Evolutionary conservation across 1,140 invertebrate species (phyloP).

Genomic region (Agrilus planipennis): DNA sequence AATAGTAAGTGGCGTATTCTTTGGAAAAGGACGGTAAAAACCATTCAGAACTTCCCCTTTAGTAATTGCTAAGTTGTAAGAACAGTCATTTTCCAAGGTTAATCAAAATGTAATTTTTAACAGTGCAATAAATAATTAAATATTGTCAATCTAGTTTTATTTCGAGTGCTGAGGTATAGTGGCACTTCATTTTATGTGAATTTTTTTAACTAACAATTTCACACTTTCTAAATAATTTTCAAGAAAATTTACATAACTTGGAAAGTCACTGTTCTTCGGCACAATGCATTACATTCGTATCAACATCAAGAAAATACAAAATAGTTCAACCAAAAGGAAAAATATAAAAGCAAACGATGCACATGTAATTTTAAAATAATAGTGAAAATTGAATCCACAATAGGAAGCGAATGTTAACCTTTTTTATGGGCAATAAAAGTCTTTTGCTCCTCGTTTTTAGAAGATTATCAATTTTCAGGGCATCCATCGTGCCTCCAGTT

Average conservation of each 20-base stretch:
- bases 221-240: background rate
- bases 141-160: slow-evolving; percentile 26
- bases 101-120: slow-evolving; percentile 21
- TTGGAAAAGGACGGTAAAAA: slow-evolving; percentile 11
- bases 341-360: no score
- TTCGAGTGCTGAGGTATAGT: slow-evolving; percentile 35
- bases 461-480: no score
- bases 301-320: no score
- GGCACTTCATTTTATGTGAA: slow-evolving; percentile 34
- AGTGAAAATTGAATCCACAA: no score
- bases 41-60: slow-evolving; percentile 21
- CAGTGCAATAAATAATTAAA: slow-evolving; percentile 31
- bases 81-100: slow-evolving; percentile 37
- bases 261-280: slow-evolving; percentile 67
- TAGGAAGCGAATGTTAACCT: no score
- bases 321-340: no score
- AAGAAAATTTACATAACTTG: slow-evolving; percentile 36
- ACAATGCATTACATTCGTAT: no score
- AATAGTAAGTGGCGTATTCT: no score
- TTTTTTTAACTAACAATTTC: slow-evolving; percentile 24
- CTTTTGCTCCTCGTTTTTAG: no score
- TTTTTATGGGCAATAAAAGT: no score
- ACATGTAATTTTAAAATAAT: no score
- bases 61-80: slow-evolving; percentile 24
- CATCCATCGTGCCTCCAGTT: slow-evolving; percentile 96